Evolutionary conservation across 2,113 vertebrate genomes (phyloP).

Genomic region (Physeter macrocephalus): DNA sequence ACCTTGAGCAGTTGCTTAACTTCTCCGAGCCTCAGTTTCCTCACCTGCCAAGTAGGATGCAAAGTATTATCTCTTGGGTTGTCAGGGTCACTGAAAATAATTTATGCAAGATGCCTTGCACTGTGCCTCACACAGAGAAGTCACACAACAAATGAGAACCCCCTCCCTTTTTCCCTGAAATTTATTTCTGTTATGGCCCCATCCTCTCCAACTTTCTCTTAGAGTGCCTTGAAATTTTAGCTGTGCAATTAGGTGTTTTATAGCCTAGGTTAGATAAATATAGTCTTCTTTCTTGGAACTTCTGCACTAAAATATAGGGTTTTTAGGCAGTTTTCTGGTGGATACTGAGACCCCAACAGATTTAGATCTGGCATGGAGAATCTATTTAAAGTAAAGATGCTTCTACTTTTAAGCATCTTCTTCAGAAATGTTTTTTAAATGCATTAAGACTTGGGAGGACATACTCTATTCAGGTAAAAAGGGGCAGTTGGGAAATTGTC

Average conservation of each 20-base stretch:
- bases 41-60: background rate
- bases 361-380: background rate
- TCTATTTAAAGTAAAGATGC: background rate
- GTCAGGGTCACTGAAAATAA: background rate
- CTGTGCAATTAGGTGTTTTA: constrained; percentile 17
- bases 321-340: background rate
- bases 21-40: background rate
- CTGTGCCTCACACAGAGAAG: background rate
- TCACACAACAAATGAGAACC: background rate
- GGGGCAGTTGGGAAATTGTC: background rate
- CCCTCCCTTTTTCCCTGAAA: background rate
- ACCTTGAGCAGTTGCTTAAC: background rate
- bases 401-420: background rate
- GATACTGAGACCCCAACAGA: background rate
- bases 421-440: background rate
- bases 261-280: background rate
- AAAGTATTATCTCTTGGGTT: background rate
- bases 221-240: constrained; percentile 28
- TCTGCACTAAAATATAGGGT: background rate
- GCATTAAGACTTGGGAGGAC: background rate
- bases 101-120: background rate
- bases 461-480: background rate
- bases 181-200: background rate
- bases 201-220: background rate
- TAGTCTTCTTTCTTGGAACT: background rate